Percentiles rank a stretch among this genome's conserved stretches.
Evolutionary conservation across 1,140 invertebrate species (phyloP).

Genomic region (Meloidogyne floridensis): DNA sequence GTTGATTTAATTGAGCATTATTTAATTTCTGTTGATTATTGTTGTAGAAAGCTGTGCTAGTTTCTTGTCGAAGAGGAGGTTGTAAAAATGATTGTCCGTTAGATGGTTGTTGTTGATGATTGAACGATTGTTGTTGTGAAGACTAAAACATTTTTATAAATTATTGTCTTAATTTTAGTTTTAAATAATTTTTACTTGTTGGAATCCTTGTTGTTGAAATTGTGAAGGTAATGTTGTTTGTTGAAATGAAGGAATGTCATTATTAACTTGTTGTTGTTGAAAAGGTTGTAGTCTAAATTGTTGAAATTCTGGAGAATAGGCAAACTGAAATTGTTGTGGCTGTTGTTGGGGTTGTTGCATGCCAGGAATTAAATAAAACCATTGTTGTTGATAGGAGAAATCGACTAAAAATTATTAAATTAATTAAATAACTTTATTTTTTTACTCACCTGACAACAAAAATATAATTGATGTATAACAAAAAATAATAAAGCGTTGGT

Average conservation of each 20-base stretch:
- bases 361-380: not conserved
- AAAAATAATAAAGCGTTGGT: not conserved
- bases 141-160: not conserved
- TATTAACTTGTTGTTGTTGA: not conserved
- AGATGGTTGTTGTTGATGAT: not conserved
- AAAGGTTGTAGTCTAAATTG: conserved; percentile 5
- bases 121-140: not conserved
- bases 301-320: not conserved
- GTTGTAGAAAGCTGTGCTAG: not conserved
- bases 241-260: conserved; percentile 5
- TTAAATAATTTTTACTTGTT: not conserved
- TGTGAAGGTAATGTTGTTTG: not conserved
- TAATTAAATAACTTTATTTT: too few species aligned
- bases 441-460: not conserved
- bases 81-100: not conserved
- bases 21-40: not conserved
- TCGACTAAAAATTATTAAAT: not conserved
- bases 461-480: conserved; percentile 3
- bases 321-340: not conserved
- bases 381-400: not conserved
- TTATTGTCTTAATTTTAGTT: not conserved
- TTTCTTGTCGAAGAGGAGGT: not conserved
- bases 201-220: not conserved
- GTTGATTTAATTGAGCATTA: not conserved
- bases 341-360: not conserved